A percentile compares a stretch with the other conserved stretches of the same genome.
phyloP scores from a whole-genome alignment of 2,113 vertebrate genomes.

The Plecotus auritus region DNA sequence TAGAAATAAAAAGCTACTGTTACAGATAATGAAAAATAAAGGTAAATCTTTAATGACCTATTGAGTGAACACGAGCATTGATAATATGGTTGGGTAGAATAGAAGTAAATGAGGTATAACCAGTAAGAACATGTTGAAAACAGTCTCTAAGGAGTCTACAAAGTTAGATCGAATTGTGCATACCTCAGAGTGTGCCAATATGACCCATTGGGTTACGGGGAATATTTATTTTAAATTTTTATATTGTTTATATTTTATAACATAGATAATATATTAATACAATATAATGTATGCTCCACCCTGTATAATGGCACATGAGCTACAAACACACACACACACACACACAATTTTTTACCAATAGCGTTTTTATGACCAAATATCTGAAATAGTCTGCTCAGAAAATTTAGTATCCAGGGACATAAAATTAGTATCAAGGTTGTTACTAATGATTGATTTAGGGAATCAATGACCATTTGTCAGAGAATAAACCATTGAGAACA shows the following conservation, averaged over 20 bases:
- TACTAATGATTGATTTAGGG: neutral
- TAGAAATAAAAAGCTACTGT: neutral
- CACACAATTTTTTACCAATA: neutral
- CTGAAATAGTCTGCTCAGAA: neutral
- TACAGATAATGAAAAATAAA: slow-evolving; percentile 18
- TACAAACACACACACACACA: neutral
- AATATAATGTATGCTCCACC: neutral
- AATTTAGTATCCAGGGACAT: neutral
- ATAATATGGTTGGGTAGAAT: neutral
- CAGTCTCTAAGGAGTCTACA: neutral
- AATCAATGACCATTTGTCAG: neutral
- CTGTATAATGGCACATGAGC: neutral
- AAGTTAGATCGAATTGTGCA: neutral
- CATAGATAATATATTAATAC: neutral
- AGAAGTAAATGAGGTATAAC: neutral
- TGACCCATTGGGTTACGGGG: neutral
- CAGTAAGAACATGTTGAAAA: neutral
- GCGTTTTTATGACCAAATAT: neutral
- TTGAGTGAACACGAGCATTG: neutral
- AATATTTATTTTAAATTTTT: neutral
- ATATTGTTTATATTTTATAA: neutral
- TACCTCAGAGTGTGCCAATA: neutral
- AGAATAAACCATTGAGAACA: neutral
- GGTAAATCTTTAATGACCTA: neutral
- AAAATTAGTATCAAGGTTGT: neutral